Percentiles rank a stretch among this genome's conserved stretches.
phyloP scores from a whole-genome alignment of 2,797 vertebrate genomes.

The Hybognathus amarus region DNA sequence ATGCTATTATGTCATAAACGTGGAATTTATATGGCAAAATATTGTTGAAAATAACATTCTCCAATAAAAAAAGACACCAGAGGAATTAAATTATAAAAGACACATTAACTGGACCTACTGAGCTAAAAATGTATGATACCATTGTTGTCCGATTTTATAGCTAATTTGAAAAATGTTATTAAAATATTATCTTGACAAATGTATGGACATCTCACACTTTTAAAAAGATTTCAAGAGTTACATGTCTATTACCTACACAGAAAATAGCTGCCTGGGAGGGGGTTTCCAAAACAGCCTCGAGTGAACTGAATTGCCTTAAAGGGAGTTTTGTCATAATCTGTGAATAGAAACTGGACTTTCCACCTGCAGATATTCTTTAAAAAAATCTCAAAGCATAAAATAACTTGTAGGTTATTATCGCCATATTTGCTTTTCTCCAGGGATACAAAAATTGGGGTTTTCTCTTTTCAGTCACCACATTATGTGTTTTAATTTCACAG shows the following conservation, averaged over 20 bases:
- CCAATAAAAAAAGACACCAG: not conserved
- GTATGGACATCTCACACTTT: not conserved
- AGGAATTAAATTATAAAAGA: not conserved
- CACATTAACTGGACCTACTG: not conserved
- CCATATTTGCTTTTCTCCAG: slow-evolving; percentile 25
- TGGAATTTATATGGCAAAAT: not conserved
- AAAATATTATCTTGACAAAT: not conserved
- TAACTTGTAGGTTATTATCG: slow-evolving; percentile 4
- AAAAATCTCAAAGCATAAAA: not conserved
- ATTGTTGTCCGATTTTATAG: not conserved
- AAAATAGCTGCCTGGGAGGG: not conserved
- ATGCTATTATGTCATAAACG: slow-evolving; percentile 26
- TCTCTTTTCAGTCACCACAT: slow-evolving; percentile 31
- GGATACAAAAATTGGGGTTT: not conserved
- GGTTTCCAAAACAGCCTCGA: not conserved
- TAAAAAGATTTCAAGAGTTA: not conserved
- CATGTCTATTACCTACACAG: not conserved
- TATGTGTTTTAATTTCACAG: slow-evolving; percentile 46
- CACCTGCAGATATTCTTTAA: not conserved
- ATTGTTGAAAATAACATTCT: not conserved
- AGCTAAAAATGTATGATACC: not conserved
- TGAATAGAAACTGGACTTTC: slow-evolving; percentile 12
- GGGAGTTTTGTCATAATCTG: slow-evolving; percentile 15
- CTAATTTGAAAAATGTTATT: not conserved
- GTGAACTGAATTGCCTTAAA: slow-evolving; percentile 2